Percentiles rank a stretch among this genome's conserved stretches.
These are phyloP conservation scores for Azorinus chamasolen DNA, from an alignment of 2,888 invertebrate species.

Conservation along the genomic window DNA sequence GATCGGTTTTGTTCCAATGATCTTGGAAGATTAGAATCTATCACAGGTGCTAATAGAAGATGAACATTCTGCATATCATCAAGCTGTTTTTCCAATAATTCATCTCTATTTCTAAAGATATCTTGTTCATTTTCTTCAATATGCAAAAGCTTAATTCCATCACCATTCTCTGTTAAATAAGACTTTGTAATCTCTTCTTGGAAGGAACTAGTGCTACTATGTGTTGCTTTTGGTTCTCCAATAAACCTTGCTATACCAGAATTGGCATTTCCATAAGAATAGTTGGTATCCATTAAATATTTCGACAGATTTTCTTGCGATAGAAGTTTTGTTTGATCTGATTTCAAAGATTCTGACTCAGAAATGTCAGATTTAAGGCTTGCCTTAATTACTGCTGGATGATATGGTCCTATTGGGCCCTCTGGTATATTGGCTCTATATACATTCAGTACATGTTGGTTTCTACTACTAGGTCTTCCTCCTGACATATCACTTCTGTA, in stretches of 20 bases:
- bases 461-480: constrained; percentile 26
- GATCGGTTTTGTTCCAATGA: constrained; percentile 52
- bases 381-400: constrained; percentile 57
- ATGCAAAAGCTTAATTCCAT: not conserved
- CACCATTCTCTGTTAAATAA: constrained; percentile 36
- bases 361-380: constrained; percentile 58
- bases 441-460: constrained; percentile 59
- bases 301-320: constrained; percentile 50
- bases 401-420: constrained; percentile 60
- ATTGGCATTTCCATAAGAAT: constrained; percentile 33
- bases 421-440: constrained; percentile 56
- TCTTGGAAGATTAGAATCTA: constrained; percentile 37
- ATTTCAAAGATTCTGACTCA: constrained; percentile 61
- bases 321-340: constrained; percentile 57
- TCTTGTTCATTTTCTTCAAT: not conserved
- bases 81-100: constrained; percentile 1
- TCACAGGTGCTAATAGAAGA: constrained; percentile 49
- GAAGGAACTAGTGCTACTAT: constrained; percentile 51
- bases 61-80: constrained; percentile 33
- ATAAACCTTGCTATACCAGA: constrained; percentile 39
- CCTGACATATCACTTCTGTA: constrained; percentile 13
- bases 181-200: constrained; percentile 63
- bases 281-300: constrained; percentile 38
- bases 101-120: not conserved
- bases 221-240: constrained; percentile 29